Conservation (phyloP, 2,888 invertebrate genomes). For the Phyto melanocephala region DNA sequence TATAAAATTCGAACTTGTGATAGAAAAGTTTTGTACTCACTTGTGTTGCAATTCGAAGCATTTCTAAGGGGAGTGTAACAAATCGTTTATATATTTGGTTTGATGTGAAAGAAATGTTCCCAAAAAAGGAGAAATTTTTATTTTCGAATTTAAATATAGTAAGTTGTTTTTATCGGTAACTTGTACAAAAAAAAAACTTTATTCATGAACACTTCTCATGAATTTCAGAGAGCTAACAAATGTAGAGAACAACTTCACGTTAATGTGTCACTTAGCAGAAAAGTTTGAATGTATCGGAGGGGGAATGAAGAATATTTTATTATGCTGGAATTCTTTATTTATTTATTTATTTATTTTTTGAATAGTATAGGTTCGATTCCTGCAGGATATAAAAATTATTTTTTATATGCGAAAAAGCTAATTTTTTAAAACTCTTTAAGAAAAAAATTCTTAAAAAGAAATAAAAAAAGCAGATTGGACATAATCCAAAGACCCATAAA, state of each 20-base stretch:
- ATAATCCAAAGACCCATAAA: too few species aligned
- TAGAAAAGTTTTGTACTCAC: conserved; percentile 7
- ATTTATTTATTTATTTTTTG: too few species aligned
- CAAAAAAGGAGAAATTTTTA: conserved; percentile 26
- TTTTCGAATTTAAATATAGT: neutral
- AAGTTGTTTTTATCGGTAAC: neutral
- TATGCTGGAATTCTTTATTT: too few species aligned
- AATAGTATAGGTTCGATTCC: too few species aligned
- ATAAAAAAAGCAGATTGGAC: too few species aligned
- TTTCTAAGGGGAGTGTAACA: neutral
- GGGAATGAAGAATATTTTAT: too few species aligned
- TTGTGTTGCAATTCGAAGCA: neutral
- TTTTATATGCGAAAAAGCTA: too few species aligned
- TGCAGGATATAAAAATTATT: too few species aligned
- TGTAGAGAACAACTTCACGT: neutral
- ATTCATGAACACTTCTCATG: too few species aligned
- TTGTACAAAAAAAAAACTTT: neutral
- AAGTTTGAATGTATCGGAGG: too few species aligned
- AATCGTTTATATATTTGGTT: neutral
- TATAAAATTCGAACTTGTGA: conserved; percentile 16
- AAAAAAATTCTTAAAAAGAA: too few species aligned
- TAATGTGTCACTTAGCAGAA: neutral
- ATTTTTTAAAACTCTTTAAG: too few species aligned
- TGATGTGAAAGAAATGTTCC: neutral
- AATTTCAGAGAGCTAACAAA: neutral